Conservation (phyloP, 2,113 vertebrate genomes). For the Alaudala cheleensis region DNA sequence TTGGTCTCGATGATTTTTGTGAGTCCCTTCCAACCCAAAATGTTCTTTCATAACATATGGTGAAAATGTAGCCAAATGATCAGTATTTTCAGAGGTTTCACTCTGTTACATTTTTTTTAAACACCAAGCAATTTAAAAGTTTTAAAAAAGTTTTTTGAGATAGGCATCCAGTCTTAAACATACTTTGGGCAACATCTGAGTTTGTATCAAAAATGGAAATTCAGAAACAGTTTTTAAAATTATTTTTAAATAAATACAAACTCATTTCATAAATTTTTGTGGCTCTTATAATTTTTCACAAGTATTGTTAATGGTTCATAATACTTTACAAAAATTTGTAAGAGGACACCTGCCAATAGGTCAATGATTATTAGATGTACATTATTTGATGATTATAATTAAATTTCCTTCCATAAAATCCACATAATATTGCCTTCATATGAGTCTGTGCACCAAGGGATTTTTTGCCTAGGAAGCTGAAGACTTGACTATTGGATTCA, state of each 20-base stretch:
- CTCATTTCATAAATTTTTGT: neutral
- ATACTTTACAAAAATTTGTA: neutral
- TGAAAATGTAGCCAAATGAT: neutral
- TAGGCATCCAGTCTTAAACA: neutral
- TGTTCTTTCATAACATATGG: neutral
- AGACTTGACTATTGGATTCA: neutral
- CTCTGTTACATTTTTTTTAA: neutral
- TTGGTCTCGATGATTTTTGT: accelerated
- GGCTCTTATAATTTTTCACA: neutral
- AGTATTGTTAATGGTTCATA: neutral
- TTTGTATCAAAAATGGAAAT: neutral
- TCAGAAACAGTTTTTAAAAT: neutral
- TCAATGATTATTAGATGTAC: neutral
- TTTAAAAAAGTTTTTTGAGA: neutral
- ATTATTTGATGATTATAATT: neutral
- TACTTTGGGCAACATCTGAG: neutral
- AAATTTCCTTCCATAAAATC: neutral
- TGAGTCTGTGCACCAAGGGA: neutral
- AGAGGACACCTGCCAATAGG: neutral
- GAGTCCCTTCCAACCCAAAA: neutral
- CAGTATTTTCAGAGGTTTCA: neutral
- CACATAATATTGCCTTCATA: neutral
- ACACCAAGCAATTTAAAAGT: neutral
- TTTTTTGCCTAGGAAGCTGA: neutral
- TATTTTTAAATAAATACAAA: neutral